Evolutionary conservation across 2,797 vertebrate species (phyloP), one percentile per base, ranked within the genome.

Genomic region (Phrynocephalus forsythii): DNA sequence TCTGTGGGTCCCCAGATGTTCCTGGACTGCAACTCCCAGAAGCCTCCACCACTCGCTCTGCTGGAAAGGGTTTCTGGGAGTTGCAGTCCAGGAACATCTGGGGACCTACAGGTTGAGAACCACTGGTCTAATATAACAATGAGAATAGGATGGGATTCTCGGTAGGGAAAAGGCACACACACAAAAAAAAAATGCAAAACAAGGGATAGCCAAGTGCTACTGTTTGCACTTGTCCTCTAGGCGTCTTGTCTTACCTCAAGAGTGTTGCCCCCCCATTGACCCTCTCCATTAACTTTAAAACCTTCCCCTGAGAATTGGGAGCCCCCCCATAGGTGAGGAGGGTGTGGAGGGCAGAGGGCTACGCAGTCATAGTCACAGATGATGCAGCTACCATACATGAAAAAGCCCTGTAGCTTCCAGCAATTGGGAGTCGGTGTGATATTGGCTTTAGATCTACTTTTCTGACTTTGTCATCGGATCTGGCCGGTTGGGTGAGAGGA

Each of bases 161-260:
- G 30, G 60, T 79, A 1, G 1, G 79, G 77, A 83, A 87, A 89
- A 85, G 89, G 80, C 90, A 88, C 91, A 82, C 90, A 44, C 38
- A 44, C 38, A 44, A 3, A 44, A 44, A 3, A 44, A 87, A 88
- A 88, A 88, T 73, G 78, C 82, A 90, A 90, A 85, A 68, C 92
- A 83, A 73, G 81, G 93, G 92, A 92, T 89, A 88, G 76, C 86
- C 11, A 38, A 93, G 87, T 93, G 88, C 87, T 90, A 79, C 78
- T 92, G 90, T 77, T 67, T 28, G 4, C 26, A 89, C 72, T 90
- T 15, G 60, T 63, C 60, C 60, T 63, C 18, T 15, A 63, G 60
- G 20, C 2, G 60, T 63, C 60, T 63, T 63, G 60, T 22, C 92
- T 56, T 85, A 0, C 50, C 81, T 91, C 91, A 92, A 92, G 82